Conservation (phyloP, 2,113 vertebrate genomes). For the Myanophis thanlyinensis region DNA sequence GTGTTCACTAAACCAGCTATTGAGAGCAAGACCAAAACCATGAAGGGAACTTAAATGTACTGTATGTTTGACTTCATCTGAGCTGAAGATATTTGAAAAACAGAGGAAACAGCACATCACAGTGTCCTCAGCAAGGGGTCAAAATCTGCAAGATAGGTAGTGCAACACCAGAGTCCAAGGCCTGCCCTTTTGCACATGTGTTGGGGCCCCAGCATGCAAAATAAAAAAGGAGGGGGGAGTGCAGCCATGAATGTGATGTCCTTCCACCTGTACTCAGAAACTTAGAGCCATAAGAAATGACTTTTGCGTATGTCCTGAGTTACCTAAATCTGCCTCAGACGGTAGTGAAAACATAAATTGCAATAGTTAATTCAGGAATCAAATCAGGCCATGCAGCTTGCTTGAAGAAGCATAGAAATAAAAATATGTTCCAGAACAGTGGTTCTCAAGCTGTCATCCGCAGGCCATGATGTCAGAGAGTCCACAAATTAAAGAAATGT, state of each 20-base stretch:
- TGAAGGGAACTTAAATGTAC: not conserved
- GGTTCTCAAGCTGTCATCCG: too few relatives aligned
- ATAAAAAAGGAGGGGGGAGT: not conserved
- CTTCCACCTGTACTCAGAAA: not conserved
- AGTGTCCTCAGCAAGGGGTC: not conserved
- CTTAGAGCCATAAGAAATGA: not conserved
- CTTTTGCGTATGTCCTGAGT: not conserved
- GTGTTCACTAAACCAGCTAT: not conserved
- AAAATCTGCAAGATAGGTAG: not conserved
- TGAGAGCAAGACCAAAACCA: not conserved
- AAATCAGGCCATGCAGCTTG: not conserved
- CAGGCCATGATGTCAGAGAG: too few relatives aligned
- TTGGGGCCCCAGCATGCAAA: not conserved
- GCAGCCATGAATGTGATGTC: not conserved
- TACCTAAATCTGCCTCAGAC: not conserved
- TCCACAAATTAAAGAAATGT: too few relatives aligned
- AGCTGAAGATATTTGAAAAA: not conserved
- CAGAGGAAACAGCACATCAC: too few relatives aligned
- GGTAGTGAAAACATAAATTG: not conserved
- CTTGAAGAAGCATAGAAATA: not conserved
- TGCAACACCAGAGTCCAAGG: not conserved
- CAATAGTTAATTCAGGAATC: not conserved
- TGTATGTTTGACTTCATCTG: not conserved
- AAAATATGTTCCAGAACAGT: not conserved
- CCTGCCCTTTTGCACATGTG: not conserved